Evolutionary conservation across 2,888 invertebrate genomes (phyloP).

Genomic region (Escarpia spicata): DNA sequence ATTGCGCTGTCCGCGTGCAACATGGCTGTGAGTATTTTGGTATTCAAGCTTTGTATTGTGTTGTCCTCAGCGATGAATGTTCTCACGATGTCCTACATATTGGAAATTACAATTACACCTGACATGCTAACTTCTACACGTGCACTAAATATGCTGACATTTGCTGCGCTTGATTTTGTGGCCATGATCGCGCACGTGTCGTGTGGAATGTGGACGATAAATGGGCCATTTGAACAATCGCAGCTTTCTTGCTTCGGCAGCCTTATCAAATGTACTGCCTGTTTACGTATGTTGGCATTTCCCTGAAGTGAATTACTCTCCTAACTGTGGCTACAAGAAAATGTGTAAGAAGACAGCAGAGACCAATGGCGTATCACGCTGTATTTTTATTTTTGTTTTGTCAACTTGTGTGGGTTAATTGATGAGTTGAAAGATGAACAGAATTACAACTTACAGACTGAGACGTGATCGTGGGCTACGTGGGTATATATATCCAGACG

Average conservation of each 20-base stretch:
- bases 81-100: neutral
- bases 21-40: neutral
- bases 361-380: too few relatives aligned
- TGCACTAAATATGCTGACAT: neutral
- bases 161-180: neutral
- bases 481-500: too few relatives aligned
- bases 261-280: neutral
- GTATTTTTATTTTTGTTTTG: too few relatives aligned
- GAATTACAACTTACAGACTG: too few relatives aligned
- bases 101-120: neutral
- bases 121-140: neutral
- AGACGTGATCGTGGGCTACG: too few relatives aligned
- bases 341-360: too few relatives aligned
- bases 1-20: neutral
- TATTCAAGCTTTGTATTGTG: neutral
- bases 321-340: too few relatives aligned
- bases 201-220: neutral
- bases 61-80: neutral
- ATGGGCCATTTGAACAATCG: neutral
- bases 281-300: neutral
- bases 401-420: too few relatives aligned
- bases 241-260: neutral
- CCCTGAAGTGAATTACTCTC: too few relatives aligned
- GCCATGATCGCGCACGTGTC: neutral
- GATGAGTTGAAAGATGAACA: too few relatives aligned